Percentiles rank a stretch among this genome's conserved stretches.
Conservation (phyloP, 2,797 vertebrate genomes). For the Lerista edwardsae region DNA sequence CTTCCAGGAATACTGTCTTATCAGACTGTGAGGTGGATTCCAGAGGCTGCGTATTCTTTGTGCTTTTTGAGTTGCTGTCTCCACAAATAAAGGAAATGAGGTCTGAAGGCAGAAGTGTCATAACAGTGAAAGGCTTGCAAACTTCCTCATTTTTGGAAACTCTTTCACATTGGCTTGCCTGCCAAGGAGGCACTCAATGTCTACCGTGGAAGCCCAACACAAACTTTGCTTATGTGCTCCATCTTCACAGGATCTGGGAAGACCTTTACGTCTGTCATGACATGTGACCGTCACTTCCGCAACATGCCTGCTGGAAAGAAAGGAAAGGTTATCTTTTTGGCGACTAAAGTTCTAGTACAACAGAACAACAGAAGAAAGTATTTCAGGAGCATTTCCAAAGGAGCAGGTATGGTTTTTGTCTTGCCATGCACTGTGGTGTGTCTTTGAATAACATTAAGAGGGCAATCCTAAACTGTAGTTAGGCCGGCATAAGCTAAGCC, state of each 20-base stretch:
- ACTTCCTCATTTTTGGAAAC: not conserved
- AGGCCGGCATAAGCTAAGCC: too few relatives aligned
- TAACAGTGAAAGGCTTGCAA: not conserved
- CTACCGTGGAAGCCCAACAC: too few relatives aligned
- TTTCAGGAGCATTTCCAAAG: conserved; percentile 78
- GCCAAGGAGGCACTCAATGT: not conserved
- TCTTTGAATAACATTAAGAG: too few relatives aligned
- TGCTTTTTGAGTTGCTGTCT: not conserved
- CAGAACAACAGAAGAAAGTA: conserved; percentile 80
- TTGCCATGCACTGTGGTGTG: too few relatives aligned
- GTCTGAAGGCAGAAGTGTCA: not conserved
- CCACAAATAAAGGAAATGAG: conserved; percentile 3
- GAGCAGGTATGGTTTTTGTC: conserved; percentile 63
- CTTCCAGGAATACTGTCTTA: not conserved
- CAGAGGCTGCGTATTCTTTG: not conserved
- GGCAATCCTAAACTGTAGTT: too few relatives aligned
- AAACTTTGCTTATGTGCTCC: conserved; percentile 17
- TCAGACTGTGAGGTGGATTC: not conserved
- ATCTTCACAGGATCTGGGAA: conserved; percentile 81
- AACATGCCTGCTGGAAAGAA: conserved; percentile 52
- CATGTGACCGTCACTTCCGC: conserved; percentile 80
- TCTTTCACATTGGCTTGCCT: not conserved
- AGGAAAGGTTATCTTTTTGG: conserved; percentile 79
- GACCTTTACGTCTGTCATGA: conserved; percentile 77
- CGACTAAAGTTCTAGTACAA: conserved; percentile 79